Percentiles rank a stretch among this genome's conserved stretches.
Conservation (phyloP, 2,888 invertebrate genomes). For the Dicyrtomina minuta region DNA sequence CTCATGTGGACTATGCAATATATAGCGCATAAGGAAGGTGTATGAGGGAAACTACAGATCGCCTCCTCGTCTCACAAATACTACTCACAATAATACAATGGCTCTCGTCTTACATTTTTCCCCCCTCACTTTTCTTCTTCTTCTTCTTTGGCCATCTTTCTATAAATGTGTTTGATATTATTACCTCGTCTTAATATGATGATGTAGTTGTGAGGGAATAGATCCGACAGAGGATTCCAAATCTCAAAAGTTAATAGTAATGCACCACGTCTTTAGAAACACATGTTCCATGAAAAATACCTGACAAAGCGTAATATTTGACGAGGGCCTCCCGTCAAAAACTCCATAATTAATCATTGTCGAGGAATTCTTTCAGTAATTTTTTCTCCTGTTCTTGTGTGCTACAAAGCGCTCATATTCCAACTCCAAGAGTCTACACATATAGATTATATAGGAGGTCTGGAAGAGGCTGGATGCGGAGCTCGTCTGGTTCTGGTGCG, state of each 20-base stretch:
- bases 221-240: slow-evolving; percentile 8
- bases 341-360: slow-evolving; percentile 54
- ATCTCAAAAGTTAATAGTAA: slow-evolving; percentile 14
- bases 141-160: slow-evolving; percentile 1
- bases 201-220: background rate
- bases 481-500: too few species aligned
- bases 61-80: too few species aligned
- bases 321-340: slow-evolving; percentile 48
- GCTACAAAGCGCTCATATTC: slow-evolving; percentile 40
- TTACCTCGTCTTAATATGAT: slow-evolving; percentile 9
- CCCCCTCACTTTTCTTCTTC: background rate
- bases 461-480: too few species aligned
- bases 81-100: too few species aligned
- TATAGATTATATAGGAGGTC: too few species aligned
- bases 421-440: too few species aligned
- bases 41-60: too few species aligned
- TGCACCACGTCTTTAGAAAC: slow-evolving; percentile 30
- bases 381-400: slow-evolving; percentile 41
- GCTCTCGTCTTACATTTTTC: too few species aligned
- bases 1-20: too few species aligned
- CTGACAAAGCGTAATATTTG: slow-evolving; percentile 38
- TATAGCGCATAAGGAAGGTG: too few species aligned
- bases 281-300: slow-evolving; percentile 35
- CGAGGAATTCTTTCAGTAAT: slow-evolving; percentile 50
- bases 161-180: slow-evolving; percentile 29